These are phyloP conservation scores for Malurus leucopterus DNA, from an alignment of 2,797 vertebrate species.

Conservation along the genomic window DNA sequence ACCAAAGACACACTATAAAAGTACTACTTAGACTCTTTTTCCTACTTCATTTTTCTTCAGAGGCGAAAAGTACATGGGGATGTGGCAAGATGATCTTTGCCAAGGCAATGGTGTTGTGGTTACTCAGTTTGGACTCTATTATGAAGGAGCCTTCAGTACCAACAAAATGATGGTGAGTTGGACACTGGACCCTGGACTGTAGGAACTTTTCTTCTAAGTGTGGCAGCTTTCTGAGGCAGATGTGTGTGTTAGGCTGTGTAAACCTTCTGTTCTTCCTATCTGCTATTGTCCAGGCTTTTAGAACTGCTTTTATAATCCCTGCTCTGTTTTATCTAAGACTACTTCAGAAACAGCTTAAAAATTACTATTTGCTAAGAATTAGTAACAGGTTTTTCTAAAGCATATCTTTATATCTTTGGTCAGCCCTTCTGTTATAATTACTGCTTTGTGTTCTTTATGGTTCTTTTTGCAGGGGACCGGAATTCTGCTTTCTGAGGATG, in stretches of 20 bases:
- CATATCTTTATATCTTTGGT: neutral
- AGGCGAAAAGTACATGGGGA: constrained; percentile 97
- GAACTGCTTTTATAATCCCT: neutral
- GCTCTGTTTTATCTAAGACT: neutral
- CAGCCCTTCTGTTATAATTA: neutral
- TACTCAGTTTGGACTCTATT: constrained; percentile 96
- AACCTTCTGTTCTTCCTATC: neutral
- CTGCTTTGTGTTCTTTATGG: neutral
- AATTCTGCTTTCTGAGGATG: constrained; percentile 92
- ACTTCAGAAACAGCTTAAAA: neutral
- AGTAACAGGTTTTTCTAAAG: neutral
- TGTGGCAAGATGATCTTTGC: constrained; percentile 91
- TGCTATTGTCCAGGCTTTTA: neutral
- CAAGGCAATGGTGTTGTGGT: constrained; percentile 93
- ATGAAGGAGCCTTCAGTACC: constrained; percentile 90
- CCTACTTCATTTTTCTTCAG: constrained; percentile 63
- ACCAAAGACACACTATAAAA: neutral
- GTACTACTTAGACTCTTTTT: neutral
- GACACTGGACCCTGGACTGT: fast-evolving
- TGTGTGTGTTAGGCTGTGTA: neutral
- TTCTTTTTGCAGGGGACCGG: constrained; percentile 82
- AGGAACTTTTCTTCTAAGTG: neutral
- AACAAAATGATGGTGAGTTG: constrained; percentile 95
- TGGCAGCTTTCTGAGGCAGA: neutral
- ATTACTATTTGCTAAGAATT: neutral